Conservation (phyloP, 1,140 invertebrate species). For the Arion vulgaris region DNA sequence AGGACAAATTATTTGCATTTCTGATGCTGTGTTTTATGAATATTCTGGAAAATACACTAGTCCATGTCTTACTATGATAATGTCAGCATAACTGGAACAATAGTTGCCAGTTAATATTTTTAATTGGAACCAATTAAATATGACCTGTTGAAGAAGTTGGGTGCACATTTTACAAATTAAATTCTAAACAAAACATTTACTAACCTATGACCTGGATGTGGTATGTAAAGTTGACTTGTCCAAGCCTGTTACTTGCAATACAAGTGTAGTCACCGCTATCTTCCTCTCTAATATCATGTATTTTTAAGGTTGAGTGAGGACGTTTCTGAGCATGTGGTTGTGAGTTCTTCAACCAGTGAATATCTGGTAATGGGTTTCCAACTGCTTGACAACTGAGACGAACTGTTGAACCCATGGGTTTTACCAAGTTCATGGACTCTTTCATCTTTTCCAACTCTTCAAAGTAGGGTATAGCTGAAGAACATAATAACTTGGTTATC, state of each 20-base stretch:
- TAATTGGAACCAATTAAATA: too few relatives aligned
- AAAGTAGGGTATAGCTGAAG: slow-evolving; percentile 57
- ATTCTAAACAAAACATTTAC: slow-evolving; percentile 1
- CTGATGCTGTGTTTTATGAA: too few relatives aligned
- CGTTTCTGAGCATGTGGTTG: slow-evolving; percentile 25
- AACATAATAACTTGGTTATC: not conserved
- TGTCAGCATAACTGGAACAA: too few relatives aligned
- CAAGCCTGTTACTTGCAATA: slow-evolving; percentile 59
- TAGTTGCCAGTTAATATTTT: too few relatives aligned
- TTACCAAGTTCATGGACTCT: slow-evolving; percentile 38
- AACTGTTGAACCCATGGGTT: slow-evolving; percentile 58
- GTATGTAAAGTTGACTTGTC: slow-evolving; percentile 65
- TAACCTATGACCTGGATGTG: slow-evolving; percentile 65
- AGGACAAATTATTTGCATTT: too few relatives aligned
- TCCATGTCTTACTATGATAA: too few relatives aligned
- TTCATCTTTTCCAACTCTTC: slow-evolving; percentile 59
- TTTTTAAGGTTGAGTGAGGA: slow-evolving; percentile 52
- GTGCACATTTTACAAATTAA: too few relatives aligned
- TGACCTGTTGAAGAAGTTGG: too few relatives aligned
- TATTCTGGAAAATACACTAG: too few relatives aligned
- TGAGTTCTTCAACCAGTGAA: slow-evolving; percentile 44
- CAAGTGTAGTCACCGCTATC: slow-evolving; percentile 66
- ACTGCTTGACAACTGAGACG: slow-evolving; percentile 68
- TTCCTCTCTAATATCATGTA: slow-evolving; percentile 48
- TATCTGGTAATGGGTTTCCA: slow-evolving; percentile 72